Conservation (phyloP, 2,888 invertebrate species). For the Rotaria socialis region DNA sequence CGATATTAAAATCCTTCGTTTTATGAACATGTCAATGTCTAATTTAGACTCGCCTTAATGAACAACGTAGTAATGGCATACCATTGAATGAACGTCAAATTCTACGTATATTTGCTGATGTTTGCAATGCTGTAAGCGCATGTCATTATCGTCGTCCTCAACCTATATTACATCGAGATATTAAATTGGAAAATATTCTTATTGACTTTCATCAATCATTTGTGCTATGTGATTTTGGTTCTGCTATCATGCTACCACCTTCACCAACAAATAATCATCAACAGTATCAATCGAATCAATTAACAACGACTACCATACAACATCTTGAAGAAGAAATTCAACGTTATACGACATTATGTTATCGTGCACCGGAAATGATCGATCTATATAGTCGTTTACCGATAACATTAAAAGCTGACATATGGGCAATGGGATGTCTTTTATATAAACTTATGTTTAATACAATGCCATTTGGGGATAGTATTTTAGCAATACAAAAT, state of each 20-base stretch:
- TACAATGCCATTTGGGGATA: conserved; percentile 81
- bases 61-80: background rate
- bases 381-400: conserved; percentile 77
- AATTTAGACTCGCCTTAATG: background rate
- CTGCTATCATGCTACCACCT: conserved; percentile 74
- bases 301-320: conserved; percentile 54
- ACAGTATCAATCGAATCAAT: conserved; percentile 61
- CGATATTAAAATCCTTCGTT: too few species aligned
- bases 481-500: conserved; percentile 83
- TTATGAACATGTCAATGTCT: too few species aligned
- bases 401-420: conserved; percentile 73
- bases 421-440: conserved; percentile 77
- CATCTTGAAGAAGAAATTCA: conserved; percentile 72
- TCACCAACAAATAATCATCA: conserved; percentile 61
- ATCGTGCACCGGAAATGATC: conserved; percentile 85
- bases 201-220: conserved; percentile 62
- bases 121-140: conserved; percentile 80
- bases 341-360: conserved; percentile 78
- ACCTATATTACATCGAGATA: conserved; percentile 83
- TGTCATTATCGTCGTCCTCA: conserved; percentile 80
- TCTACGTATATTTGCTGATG: conserved; percentile 79
- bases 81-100: background rate
- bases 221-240: conserved; percentile 86
- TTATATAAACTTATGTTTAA: conserved; percentile 84
- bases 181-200: conserved; percentile 85